These are phyloP conservation scores for Jordanella pulchra DNA, from an alignment of 2,797 vertebrate species.

Conservation along the genomic window DNA sequence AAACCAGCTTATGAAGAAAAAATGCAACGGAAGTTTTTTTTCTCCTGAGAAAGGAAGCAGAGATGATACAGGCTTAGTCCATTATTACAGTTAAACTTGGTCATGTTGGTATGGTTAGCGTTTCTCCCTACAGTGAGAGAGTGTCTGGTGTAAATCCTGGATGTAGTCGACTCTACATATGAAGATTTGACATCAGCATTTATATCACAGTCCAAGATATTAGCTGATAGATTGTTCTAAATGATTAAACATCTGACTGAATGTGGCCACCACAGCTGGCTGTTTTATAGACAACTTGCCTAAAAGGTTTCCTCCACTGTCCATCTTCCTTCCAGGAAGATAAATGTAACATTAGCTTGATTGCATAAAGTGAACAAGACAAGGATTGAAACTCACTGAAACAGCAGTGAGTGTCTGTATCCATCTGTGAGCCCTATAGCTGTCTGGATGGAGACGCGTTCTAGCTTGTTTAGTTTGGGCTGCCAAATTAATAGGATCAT, in stretches of 20 bases:
- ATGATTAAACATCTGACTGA: neutral
- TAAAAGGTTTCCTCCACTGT: neutral
- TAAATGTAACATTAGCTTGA: neutral
- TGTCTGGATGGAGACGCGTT: neutral
- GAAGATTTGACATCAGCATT: neutral
- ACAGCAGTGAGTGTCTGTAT: neutral
- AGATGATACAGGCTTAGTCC: slow-evolving; percentile 24
- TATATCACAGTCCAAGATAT: neutral
- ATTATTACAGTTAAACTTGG: slow-evolving; percentile 8
- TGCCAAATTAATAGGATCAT: neutral
- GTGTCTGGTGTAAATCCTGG: neutral
- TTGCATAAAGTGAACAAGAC: neutral
- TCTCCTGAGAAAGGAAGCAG: slow-evolving; percentile 33
- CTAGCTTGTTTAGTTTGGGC: neutral
- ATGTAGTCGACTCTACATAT: neutral
- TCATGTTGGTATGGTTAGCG: neutral
- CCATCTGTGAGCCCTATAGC: neutral
- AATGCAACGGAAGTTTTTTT: slow-evolving; percentile 32
- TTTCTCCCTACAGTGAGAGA: neutral
- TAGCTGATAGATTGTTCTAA: neutral
- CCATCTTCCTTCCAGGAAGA: neutral
- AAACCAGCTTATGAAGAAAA: slow-evolving; percentile 37
- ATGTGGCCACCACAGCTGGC: neutral
- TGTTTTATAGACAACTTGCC: neutral
- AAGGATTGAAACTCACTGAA: neutral